Base-by-base conservation (phyloP, 2,888 invertebrate genomes). In the Dione juno region DNA sequence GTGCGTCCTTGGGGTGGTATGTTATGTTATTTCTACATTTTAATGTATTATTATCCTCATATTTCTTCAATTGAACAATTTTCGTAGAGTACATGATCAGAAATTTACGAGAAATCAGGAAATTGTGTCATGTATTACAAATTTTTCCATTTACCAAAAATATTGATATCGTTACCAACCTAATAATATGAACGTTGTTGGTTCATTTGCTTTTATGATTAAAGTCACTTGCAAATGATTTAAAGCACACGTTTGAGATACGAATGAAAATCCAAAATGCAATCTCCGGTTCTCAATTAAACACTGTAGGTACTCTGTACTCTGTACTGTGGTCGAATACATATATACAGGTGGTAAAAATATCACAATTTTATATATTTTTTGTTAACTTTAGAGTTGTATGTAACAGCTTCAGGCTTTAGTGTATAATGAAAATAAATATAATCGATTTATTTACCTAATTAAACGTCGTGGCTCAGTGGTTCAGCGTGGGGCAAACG, bases 231-330 rank as follows among this genome's bases (percentile, higher is more conserved):
- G 11, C 10, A 54, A 37, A 37, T 16, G 16, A 57, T 57, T 57
- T 57, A 37, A 11, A 37, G 16, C 57, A 21, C 37, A 57, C 37
- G 57, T 57, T 57, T 57, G 57, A 57, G 37, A 57, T 57, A 10
- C 54, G n/a, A 54, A n/a, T n/a, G 35, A 35, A 54, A 54, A 54
- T 54, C 9, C 35, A 54, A 54, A 54, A 54, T 37, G 54, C 10
- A 37, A 57, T 57, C 37, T 57, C 37, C 16, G 37, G 57, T 16
- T 16, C 57, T 40, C 16, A 57, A 57, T 57, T 40, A 37, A 37
- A 16, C 16, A 10, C 10, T 11, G 16, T 16, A 16, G n/a, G 50
- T 50, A 10, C 48, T 35, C n/a, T n/a, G 54, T 54, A n/a, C 9
- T 10, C n/a, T n/a, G 35, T 19, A 11, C 10, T 45, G 19, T 0